Evolutionary conservation across 2,797 vertebrate species (phyloP), one percentile per base, ranked within the genome.

Genomic region (Lepilemur ruficaudatus): DNA sequence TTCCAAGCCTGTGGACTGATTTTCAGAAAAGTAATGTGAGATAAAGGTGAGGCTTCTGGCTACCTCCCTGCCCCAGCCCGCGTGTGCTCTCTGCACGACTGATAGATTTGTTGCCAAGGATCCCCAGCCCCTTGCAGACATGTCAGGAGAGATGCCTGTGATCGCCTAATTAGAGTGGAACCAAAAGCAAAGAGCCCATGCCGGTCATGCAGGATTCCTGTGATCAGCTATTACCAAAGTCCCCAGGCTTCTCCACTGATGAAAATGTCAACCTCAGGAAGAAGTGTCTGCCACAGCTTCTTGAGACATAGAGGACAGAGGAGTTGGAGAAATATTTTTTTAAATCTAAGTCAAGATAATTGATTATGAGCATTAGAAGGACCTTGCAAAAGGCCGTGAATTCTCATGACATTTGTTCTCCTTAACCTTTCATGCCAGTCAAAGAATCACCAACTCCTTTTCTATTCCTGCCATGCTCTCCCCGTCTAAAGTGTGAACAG

Each of bases 111-210:
- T 43, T 94, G 97, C 96, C 96, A 97, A 89, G 88, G 70, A 35
- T 57, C 89, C 35, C 80, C 89, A 92, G 76, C 83, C 75, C 70
- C 91, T 94, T 8, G 20, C 84, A 85, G 95, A 89, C 69, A 30
- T 85, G 91, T 94, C 93, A 83, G 38, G 81, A 97, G 63, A 83
- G 46, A 86, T n/a, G 93, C 17, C 91, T 90, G 94, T 97, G 96
- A 94, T 96, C 96, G 88, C 78, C 91, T 97, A 97, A 97, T 98
- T 96, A 97, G 88, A 93, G 79, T 5, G 65, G 61, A 65, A 63
- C 8, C 25, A 22, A 48, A 28, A 23, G 35, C 55, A 38, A 6
- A 41, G 61, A 28, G 13, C 48, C 7, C 43, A 59, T 20, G 55
- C 86, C 88, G 55, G 70, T 70, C 69, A 84, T 89, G 52, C 67